Evolutionary conservation across 35 echinoderm and acorn worm species (phyloP), one percentile per base, ranked within the genome.

Genomic region (Ptychodera flava): DNA sequence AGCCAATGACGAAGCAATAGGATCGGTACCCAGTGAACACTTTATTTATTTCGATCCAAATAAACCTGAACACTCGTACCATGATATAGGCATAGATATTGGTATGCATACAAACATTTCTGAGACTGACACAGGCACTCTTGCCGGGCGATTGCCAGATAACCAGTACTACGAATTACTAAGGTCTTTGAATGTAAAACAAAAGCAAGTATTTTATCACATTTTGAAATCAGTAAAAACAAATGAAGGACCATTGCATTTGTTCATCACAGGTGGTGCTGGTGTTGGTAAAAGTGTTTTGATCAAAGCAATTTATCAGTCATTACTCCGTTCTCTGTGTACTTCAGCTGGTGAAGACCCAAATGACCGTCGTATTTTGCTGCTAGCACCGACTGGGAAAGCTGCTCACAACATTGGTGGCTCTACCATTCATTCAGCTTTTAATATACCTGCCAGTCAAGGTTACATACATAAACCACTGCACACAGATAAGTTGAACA

Each of bases 191-290:
- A 91, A 91, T 79, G 1, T 0, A 1, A 87, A 91, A 76, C 90
- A 91, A 35, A 91, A 82, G 31, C 30, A 91, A 78, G 86, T 87
- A 32, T 82, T 81, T 29, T 81, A 87, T 32, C 80, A 87, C 82
- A 79, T 87, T 1, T 31, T 82, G 22, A 28, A 87, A 12, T 91
- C 78, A 79, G 81, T 16, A 30, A 80, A 87, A 64, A 87, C 84
- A 27, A 38, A 82, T 29, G 33, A 12, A 87, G 33, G 82, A 36
- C 90, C 86, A 2, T n/a, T 85, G 77, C 76, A 85, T 80, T n/a
- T 83, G 45, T 93, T 93, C 83, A 37, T 93, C 34, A 93, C 82
- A 27, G 91, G 91, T 89, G 87, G 87, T 16, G 91, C 81, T 89
- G 91, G 91, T 85, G 87, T 88, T 35, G 91, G 91, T 45, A 93